phyloP scores from a whole-genome alignment of 37 sponge, comb jelly and placozoan species.

The Mnemiopsis leidyi region DNA sequence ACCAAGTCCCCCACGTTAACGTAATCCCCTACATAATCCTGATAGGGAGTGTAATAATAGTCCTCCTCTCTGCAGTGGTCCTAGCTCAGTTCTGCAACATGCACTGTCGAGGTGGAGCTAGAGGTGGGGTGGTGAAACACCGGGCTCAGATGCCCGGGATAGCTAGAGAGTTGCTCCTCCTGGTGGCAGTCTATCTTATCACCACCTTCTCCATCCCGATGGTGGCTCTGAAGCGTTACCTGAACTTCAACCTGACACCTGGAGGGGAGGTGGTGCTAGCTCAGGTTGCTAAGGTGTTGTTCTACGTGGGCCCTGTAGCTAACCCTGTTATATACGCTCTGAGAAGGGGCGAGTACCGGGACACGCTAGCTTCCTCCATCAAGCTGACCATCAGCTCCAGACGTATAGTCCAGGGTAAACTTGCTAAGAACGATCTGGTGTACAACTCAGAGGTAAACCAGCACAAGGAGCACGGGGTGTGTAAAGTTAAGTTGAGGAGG shows the following conservation, averaged over 20 bases:
- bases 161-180: constrained; percentile 20
- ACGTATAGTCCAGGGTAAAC: not conserved
- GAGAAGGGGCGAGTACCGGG: constrained; percentile 27
- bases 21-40: constrained; percentile 59
- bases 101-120: not conserved
- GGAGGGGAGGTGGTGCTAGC: not conserved
- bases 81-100: not conserved
- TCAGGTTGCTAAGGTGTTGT: constrained; percentile 53
- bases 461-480: not conserved
- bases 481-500: not conserved
- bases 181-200: constrained; percentile 1
- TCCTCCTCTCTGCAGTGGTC: constrained; percentile 35
- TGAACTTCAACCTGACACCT: not conserved
- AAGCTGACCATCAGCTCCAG: constrained; percentile 22
- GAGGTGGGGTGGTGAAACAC: not conserved
- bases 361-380: not conserved
- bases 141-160: constrained; percentile 21
- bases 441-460: not conserved
- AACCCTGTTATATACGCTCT: constrained; percentile 62
- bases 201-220: constrained; percentile 7
- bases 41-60: constrained; percentile 40
- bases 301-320: constrained; percentile 52
- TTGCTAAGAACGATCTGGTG: not conserved
- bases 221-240: constrained; percentile 30
- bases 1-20: constrained; percentile 44